A percentile compares a stretch with the other conserved stretches of the same genome.
Conservation (phyloP, 2,888 invertebrate genomes). For the Endotricha flammealis region DNA sequence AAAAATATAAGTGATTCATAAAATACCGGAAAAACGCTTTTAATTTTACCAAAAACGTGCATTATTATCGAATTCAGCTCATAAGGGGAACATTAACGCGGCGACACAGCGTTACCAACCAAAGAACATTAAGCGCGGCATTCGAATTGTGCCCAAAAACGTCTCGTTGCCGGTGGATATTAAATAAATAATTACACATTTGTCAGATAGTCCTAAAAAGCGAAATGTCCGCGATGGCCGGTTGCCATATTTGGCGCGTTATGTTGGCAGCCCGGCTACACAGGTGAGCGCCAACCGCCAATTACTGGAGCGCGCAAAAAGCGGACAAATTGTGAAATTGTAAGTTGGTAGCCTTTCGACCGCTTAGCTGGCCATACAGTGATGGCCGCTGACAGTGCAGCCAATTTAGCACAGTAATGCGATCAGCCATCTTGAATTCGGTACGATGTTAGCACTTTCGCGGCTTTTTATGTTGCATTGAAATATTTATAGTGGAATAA, state of each 20-base stretch:
- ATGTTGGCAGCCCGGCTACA: constrained; percentile 43
- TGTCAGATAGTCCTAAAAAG: constrained; percentile 75
- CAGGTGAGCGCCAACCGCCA: constrained; percentile 75
- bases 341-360: constrained; percentile 51
- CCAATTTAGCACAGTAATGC: constrained; percentile 25
- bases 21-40: constrained; percentile 22
- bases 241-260: constrained; percentile 63
- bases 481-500: neutral
- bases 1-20: constrained; percentile 13
- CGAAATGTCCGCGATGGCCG: constrained; percentile 51
- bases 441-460: constrained; percentile 4
- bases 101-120: constrained; percentile 42
- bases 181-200: constrained; percentile 79
- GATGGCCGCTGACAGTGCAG: constrained; percentile 15
- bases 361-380: constrained; percentile 29
- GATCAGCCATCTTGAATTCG: constrained; percentile 8
- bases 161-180: constrained; percentile 55
- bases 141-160: constrained; percentile 70
- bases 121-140: constrained; percentile 54
- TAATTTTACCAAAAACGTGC: constrained; percentile 27
- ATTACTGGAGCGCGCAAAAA: constrained; percentile 69
- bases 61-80: constrained; percentile 37
- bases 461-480: neutral
- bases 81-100: constrained; percentile 31
- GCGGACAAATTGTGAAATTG: constrained; percentile 77